These are phyloP conservation scores for Corythoichthys intestinalis DNA, from an alignment of 2,113 vertebrate genomes.

Conservation along the genomic window DNA sequence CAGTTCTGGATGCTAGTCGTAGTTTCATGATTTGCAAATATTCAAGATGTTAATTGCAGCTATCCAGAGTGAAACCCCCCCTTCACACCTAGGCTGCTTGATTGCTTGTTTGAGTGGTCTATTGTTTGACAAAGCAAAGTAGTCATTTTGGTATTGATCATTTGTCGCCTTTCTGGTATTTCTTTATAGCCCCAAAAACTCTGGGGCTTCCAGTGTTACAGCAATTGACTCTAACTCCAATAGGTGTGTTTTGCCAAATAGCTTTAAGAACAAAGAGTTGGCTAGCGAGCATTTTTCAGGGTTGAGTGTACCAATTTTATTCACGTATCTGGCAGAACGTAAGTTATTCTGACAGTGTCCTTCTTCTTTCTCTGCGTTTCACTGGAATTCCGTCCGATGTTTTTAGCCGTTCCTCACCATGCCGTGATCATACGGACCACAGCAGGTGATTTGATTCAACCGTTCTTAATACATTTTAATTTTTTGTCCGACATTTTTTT, in stretches of 20 bases:
- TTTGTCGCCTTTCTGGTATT: too few species aligned
- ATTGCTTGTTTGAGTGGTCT: too few species aligned
- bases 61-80: too few species aligned
- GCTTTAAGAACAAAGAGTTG: not conserved
- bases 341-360: not conserved
- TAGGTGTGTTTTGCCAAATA: not conserved
- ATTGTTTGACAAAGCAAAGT: too few species aligned
- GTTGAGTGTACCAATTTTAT: not conserved
- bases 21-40: too few species aligned
- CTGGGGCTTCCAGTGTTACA: too few species aligned
- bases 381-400: conserved; percentile 61
- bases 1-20: too few species aligned
- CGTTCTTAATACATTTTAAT: conserved; percentile 12
- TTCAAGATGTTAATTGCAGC: too few species aligned
- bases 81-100: too few species aligned
- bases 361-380: conserved; percentile 10
- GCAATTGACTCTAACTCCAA: too few species aligned
- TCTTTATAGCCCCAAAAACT: too few species aligned
- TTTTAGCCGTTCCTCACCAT: conserved; percentile 92
- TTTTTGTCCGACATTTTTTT: conserved; percentile 7
- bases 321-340: not conserved
- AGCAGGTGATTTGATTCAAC: conserved; percentile 90
- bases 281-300: not conserved
- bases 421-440: conserved; percentile 91
- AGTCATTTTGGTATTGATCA: too few species aligned